Evolutionary conservation across 2,888 invertebrate genomes (phyloP).

Genomic region (Zygaena filipendulae): DNA sequence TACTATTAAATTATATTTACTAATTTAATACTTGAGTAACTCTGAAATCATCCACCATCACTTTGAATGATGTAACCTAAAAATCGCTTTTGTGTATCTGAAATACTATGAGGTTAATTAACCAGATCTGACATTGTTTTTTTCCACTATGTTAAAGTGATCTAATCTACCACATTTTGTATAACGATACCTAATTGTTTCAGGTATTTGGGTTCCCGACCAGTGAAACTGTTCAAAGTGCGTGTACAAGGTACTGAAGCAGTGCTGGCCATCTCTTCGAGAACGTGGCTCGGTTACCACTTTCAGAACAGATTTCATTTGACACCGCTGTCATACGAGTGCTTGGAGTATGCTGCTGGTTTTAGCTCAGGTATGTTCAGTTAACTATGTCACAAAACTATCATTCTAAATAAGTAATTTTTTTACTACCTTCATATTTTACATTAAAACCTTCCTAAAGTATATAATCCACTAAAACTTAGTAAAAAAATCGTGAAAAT

Average conservation of each 20-base stretch:
- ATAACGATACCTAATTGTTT: constrained; percentile 13
- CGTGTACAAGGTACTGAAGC: constrained; percentile 96
- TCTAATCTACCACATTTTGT: not conserved
- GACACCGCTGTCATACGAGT: constrained; percentile 96
- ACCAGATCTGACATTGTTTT: constrained; percentile 52
- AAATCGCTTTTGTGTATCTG: no score
- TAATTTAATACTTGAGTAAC: not conserved
- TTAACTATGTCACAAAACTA: no score
- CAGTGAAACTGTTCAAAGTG: constrained; percentile 96
- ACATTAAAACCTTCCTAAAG: no score
- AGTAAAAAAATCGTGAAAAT: no score
- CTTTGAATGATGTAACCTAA: constrained; percentile 51
- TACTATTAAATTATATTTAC: not conserved
- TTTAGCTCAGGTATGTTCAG: constrained; percentile 86
- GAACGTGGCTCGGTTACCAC: constrained; percentile 98
- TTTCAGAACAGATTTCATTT: constrained; percentile 97
- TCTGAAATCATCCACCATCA: constrained; percentile 2
- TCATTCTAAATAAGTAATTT: no score
- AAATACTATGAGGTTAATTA: constrained; percentile 65
- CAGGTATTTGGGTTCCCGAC: constrained; percentile 90
- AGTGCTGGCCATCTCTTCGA: constrained; percentile 96
- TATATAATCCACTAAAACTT: no score
- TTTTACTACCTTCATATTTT: no score
- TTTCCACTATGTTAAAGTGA: no score
- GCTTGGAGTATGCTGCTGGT: constrained; percentile 96